Evolutionary conservation across 1,140 invertebrate species (phyloP), one percentile per base, ranked within the genome.

Genomic region (Elymnias hypermnestra): DNA sequence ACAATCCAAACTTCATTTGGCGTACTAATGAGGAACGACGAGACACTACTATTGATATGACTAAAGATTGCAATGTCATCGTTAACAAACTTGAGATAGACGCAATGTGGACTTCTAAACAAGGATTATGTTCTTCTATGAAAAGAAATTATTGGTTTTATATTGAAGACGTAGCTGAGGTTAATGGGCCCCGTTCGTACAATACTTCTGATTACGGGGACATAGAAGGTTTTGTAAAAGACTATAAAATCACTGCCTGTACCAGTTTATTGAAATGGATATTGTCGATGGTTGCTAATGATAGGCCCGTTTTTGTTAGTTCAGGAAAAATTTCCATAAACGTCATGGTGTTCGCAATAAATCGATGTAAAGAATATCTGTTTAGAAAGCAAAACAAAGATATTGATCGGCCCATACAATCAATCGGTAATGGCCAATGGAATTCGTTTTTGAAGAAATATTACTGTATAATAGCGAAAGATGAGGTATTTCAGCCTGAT

Each of bases 221-320:
- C 60, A 61, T 81, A 25, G 82, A 86, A 63, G 84, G 75, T 9
- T 90, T 90, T 46, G 71, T 84, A 5, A 77, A 83, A 23, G 90
- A 91, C 65, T 91, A 88, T 53, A 91, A 93, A 67, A 84, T 95
- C 29, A 96, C 94, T 7, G 92, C 94, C 4, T 96, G 95, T 56
- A 89, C 95, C 31, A 92, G 91, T 54, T 83, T 97, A 14, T 70
- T 97, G 8, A 94, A 93, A 64, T 94, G 91, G 90, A 63, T 95
- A n/a, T 82, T 91, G 0, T 86, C 89, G 15, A 84, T 77, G 78
- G 65, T 69, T 3, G 63, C 69, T 10, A 74, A 81, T 40, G 53
- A 77, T 2, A 57, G 58, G 12, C 85, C 75, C 5, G 51, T 89
- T 17, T 82, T 88, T 39, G 52, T 65, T 3, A 43, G 62, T 14